These are phyloP conservation scores for Coleophora flavipennella DNA, from an alignment of 2,888 invertebrate species.

Conservation along the genomic window DNA sequence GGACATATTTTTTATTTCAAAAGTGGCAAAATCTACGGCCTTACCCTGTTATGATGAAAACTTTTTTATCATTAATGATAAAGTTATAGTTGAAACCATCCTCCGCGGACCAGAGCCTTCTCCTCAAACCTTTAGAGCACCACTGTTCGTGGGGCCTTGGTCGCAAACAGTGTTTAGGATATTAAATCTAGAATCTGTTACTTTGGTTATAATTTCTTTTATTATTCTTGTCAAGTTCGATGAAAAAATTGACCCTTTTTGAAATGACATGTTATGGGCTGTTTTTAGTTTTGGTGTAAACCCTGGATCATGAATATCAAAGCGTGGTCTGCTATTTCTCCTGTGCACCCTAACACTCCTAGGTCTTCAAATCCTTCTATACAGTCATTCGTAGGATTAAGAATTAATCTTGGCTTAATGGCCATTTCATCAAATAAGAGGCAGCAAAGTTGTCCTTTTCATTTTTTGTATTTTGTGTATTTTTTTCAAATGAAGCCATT, in stretches of 20 bases:
- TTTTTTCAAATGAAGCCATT: neutral
- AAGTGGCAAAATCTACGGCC: no score
- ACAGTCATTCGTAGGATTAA: conserved; percentile 4
- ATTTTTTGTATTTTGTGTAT: no score
- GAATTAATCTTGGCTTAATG: conserved; percentile 8
- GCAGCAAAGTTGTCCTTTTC: conserved; percentile 1
- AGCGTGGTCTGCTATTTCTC: conserved; percentile 3
- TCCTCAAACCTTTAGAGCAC: no score
- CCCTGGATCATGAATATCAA: conserved; percentile 8
- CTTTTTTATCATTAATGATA: neutral
- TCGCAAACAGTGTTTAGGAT: no score
- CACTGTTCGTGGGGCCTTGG: no score
- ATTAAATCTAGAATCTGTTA: no score
- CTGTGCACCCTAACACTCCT: neutral
- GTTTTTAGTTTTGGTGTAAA: conserved; percentile 4
- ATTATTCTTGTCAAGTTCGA: no score
- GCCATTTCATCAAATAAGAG: conserved; percentile 10
- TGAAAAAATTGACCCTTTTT: no score
- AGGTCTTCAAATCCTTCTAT: conserved; percentile 9
- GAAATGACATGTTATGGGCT: conserved; percentile 7
- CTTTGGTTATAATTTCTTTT: no score
- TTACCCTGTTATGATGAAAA: neutral
- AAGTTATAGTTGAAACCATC: no score
- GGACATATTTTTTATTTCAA: no score
- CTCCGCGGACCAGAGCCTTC: no score